A percentile compares a stretch with the other conserved stretches of the same genome.
Evolutionary conservation across 2,888 invertebrate species (phyloP).

Genomic region (Mystacides longicornis): DNA sequence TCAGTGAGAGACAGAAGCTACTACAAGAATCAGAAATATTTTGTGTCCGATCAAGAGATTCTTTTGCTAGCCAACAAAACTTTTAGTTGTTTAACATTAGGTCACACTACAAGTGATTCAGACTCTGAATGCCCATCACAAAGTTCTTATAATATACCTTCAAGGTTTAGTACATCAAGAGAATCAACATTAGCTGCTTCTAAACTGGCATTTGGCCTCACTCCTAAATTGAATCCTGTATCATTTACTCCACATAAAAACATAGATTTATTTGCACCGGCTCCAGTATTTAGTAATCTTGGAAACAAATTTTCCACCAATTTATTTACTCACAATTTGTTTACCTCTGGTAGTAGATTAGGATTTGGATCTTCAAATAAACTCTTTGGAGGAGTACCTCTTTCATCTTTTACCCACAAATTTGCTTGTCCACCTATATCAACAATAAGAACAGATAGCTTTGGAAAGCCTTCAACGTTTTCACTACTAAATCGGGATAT

Average conservation of each 20-base stretch:
- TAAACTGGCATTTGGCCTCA: conserved; percentile 16
- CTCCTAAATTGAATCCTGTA: conserved; percentile 12
- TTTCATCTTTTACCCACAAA: conserved; percentile 44
- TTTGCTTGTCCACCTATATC: conserved; percentile 44
- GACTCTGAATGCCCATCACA: conserved; percentile 44
- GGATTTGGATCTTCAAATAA: conserved; percentile 43
- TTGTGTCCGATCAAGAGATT: conserved; percentile 54
- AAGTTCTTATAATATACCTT: conserved; percentile 37
- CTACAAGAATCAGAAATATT: conserved; percentile 49
- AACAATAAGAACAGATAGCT: conserved; percentile 19
- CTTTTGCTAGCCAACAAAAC: conserved; percentile 49
- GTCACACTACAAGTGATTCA: conserved; percentile 50
- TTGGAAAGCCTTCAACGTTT: conserved; percentile 10
- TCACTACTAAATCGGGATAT: conserved; percentile 7
- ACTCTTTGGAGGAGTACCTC: conserved; percentile 29
- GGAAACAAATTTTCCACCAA: conserved; percentile 41
- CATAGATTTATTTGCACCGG: conserved; percentile 44
- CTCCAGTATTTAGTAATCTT: conserved; percentile 46
- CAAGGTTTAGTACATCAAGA: conserved; percentile 35
- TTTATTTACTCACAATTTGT: conserved; percentile 17
- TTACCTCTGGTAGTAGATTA: conserved; percentile 29
- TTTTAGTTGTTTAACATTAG: conserved; percentile 48
- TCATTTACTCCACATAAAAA: conserved; percentile 15
- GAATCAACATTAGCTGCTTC: conserved; percentile 13
- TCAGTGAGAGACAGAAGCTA: conserved; percentile 47